These are phyloP conservation scores for Xyrauchen texanus DNA, from an alignment of 2,113 vertebrate genomes.

Conservation along the genomic window DNA sequence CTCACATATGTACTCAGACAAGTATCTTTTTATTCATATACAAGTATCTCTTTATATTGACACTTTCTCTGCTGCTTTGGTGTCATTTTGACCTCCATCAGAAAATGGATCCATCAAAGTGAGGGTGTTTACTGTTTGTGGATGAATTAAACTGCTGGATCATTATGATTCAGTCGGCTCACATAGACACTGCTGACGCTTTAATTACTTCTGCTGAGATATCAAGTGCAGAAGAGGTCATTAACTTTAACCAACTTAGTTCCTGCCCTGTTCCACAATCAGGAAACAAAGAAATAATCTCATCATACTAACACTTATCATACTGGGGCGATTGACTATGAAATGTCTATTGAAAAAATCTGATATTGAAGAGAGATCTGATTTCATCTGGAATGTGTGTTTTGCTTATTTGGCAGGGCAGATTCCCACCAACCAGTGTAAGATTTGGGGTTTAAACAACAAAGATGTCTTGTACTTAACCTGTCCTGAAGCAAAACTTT, in stretches of 20 bases:
- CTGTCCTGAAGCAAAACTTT: neutral
- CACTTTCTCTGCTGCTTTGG: neutral
- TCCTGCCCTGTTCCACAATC: neutral
- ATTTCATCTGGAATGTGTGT: no score
- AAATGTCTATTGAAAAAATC: no score
- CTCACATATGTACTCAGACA: no score
- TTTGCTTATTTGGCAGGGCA: no score
- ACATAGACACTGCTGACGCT: constrained; percentile 6
- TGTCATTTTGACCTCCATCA: constrained; percentile 11
- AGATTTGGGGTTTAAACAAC: neutral
- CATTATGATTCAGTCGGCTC: neutral
- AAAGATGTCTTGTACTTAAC: neutral
- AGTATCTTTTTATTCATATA: no score
- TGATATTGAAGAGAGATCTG: no score
- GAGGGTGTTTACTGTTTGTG: neutral
- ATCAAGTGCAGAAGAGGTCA: neutral
- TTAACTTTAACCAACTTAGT: neutral
- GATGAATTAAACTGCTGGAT: constrained; percentile 28
- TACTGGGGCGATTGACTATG: no score
- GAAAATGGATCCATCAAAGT: neutral
- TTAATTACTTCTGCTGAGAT: constrained; percentile 19
- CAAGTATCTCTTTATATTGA: neutral
- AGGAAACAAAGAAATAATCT: neutral
- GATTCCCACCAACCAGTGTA: neutral
- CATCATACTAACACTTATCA: neutral